Percentiles rank a stretch among this genome's conserved stretches.
These are phyloP conservation scores for Pteromalus puparum DNA, from an alignment of 1,140 invertebrate species.

Conservation along the genomic window DNA sequence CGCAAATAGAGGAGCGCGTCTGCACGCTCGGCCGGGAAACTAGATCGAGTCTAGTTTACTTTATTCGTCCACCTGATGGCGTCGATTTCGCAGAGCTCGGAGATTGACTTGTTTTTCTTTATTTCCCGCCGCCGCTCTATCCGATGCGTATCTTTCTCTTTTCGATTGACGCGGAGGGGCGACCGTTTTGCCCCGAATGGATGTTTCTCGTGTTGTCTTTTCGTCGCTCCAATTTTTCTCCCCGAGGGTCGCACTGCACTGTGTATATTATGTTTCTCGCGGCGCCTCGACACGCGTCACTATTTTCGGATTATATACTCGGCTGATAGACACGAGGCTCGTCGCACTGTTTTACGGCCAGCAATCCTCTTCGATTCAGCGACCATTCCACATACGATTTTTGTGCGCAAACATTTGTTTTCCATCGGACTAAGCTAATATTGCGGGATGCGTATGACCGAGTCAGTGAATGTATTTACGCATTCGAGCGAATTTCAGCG, in stretches of 20 bases:
- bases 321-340: neutral
- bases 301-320: conserved; percentile 32
- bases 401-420: neutral
- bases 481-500: too few relatives aligned
- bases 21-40: conserved; percentile 6
- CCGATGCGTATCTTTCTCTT: neutral
- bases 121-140: neutral
- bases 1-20: conserved; percentile 40
- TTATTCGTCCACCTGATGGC: conserved; percentile 50
- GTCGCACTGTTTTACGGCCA: neutral
- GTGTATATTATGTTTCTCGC: neutral
- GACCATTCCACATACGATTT: neutral
- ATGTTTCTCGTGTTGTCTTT: conserved; percentile 40
- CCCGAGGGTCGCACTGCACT: neutral
- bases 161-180: conserved; percentile 14
- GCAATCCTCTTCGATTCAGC: neutral
- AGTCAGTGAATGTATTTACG: too few relatives aligned
- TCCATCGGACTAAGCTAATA: conserved; percentile 1
- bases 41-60: conserved; percentile 43
- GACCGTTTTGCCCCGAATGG: conserved; percentile 34
- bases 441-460: neutral
- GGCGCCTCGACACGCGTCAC: conserved; percentile 4
- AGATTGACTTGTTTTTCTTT: conserved; percentile 53
- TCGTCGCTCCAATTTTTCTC: conserved; percentile 46
- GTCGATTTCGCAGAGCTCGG: conserved; percentile 37